These are phyloP conservation scores for Clarias platycephalus DNA, from an alignment of 2,797 vertebrate genomes.

Conservation along the genomic window DNA sequence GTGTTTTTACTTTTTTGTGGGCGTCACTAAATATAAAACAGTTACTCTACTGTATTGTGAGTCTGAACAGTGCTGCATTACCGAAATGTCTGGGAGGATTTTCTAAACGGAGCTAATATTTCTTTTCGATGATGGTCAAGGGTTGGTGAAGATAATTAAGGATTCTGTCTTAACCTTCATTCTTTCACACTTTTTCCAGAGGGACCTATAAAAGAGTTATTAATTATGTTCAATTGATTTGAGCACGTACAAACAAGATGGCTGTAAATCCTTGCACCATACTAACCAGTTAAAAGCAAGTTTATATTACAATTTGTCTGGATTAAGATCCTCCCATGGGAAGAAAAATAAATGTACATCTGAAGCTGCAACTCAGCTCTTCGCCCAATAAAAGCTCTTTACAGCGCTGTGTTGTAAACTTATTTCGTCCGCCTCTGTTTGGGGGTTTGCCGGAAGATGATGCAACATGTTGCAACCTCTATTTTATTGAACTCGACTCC, in stretches of 20 bases:
- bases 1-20: too few species aligned
- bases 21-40: too few species aligned
- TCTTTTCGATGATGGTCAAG: neutral
- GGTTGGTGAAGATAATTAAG: neutral
- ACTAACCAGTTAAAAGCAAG: neutral
- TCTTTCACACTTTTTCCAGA: conserved; percentile 18
- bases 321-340: neutral
- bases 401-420: conserved; percentile 51
- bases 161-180: neutral
- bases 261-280: neutral
- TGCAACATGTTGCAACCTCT: conserved; percentile 45
- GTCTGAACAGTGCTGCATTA: neutral
- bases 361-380: conserved; percentile 11
- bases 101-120: neutral
- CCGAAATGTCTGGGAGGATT: neutral
- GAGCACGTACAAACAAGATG: neutral
- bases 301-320: neutral
- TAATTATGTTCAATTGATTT: neutral
- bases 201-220: neutral
- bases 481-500: neutral
- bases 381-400: conserved; percentile 60
- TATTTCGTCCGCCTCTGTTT: conserved; percentile 38
- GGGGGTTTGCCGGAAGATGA: conserved; percentile 9
- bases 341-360: neutral
- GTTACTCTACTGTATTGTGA: neutral